Evolutionary conservation across 2,888 invertebrate species (phyloP), one percentile per base, ranked within the genome.

Genomic region (Eupsilia transversa): DNA sequence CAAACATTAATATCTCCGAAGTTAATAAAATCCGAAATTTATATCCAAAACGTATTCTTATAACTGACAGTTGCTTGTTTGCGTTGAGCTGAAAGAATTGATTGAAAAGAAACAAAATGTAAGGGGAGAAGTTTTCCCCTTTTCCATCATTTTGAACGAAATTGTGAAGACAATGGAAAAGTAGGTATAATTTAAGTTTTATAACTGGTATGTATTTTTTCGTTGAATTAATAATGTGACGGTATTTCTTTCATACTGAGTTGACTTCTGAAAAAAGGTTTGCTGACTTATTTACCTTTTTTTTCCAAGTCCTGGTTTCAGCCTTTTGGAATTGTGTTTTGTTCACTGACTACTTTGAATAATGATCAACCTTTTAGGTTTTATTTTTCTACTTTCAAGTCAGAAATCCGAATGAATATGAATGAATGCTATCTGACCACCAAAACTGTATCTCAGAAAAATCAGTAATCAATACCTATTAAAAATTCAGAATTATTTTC

Each of bases 31-130:
- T 65, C 57, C 43, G 49, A 80, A 82, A 54, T 74, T 68, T 74
- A 70, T 74, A 72, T 77, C 67, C 59, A 77, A 80, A 84, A 83
- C 66, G 49, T 77, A 84, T 72, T 74, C 60, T 69, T 76, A 74
- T 75, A 85, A 83, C 77, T 85, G 85, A 80, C 87, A 83, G 73
- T 79, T 86, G 72, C 80, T 77, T 78, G 84, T 87, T 90, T 78
- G 60, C 57, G 61, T 72, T 89, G 64, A 75, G 41, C 64, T 38
- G 33, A 60, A 63, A 56, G 59, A 79, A 76, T 75, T 91, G 91
- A 92, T 92, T 91, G 91, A 91, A 92, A 92, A 90, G 89, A 91
- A 91, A 92, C 89, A 91, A 91, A 83, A 92, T 89, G 86, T 85
- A 83, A 88, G 85, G 87, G 85, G 84, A 89, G 17, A 91, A 86